Percentiles rank a stretch among this genome's conserved stretches.
These are phyloP conservation scores for Pediacus dermestoides DNA, from an alignment of 2,888 invertebrate genomes.

Conservation along the genomic window DNA sequence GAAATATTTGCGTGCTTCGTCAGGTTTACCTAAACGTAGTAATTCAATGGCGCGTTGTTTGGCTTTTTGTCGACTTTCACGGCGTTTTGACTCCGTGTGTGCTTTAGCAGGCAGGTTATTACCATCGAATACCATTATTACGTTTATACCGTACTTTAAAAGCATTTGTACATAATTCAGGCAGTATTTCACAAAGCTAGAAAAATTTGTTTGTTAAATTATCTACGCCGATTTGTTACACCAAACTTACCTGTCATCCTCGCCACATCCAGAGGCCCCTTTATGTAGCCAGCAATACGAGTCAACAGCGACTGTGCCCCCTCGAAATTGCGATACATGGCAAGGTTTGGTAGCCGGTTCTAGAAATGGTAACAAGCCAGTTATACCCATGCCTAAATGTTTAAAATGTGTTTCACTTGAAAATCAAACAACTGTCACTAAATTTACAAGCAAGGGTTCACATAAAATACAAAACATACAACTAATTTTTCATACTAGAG, in stretches of 20 bases:
- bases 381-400: constrained; percentile 99
- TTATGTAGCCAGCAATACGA: constrained; percentile 96
- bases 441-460: too few species aligned
- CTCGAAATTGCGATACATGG: constrained; percentile 69
- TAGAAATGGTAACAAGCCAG: constrained; percentile 84
- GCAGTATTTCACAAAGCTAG: constrained; percentile 86
- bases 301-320: constrained; percentile 86
- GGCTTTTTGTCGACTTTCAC: constrained; percentile 70
- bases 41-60: constrained; percentile 75
- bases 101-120: constrained; percentile 90
- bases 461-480: too few species aligned
- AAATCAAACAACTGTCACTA: too few species aligned
- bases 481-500: too few species aligned
- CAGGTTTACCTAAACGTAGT: constrained; percentile 70
- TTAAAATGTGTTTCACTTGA: too few species aligned
- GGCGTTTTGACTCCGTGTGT: constrained; percentile 78
- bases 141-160: constrained; percentile 76
- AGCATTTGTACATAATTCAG: constrained; percentile 86
- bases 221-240: too few species aligned
- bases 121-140: constrained; percentile 97
- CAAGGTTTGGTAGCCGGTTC: constrained; percentile 74
- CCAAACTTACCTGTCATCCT: constrained; percentile 82
- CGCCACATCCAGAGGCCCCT: constrained; percentile 92
- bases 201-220: too few species aligned
- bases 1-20: constrained; percentile 53